Conservation (phyloP, 2,888 invertebrate genomes). For the Cheilosia vulpina region DNA sequence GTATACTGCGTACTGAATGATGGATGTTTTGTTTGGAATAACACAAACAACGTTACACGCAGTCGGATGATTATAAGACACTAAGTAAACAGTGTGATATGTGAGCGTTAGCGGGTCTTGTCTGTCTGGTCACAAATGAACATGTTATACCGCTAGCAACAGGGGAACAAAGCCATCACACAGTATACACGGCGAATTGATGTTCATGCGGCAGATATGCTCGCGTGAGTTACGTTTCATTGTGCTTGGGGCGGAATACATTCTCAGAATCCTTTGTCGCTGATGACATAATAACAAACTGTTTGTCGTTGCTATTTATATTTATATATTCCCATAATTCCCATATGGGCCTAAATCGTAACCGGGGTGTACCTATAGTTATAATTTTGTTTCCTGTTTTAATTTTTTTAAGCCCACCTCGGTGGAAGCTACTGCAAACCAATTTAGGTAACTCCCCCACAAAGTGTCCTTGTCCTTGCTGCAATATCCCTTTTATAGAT, state of each 20-base stretch:
- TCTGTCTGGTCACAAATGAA: background rate
- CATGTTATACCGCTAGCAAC: background rate
- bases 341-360: no score
- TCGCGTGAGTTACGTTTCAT: background rate
- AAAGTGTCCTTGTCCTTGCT: no score
- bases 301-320: background rate
- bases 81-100: constrained; percentile 7
- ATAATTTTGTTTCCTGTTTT: no score
- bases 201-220: background rate
- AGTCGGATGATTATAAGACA: constrained; percentile 17
- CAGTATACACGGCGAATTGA: background rate
- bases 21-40: constrained; percentile 14
- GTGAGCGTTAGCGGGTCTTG: background rate
- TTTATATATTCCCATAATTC: no score
- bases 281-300: background rate
- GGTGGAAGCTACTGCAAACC: no score
- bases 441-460: no score
- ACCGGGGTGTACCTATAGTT: no score
- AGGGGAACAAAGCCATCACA: constrained; percentile 7
- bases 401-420: no score
- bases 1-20: constrained; percentile 21
- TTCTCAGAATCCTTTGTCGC: background rate
- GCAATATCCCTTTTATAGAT: no score
- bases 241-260: background rate
- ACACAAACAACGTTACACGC: background rate